Percentiles rank a stretch among this genome's conserved stretches.
Conservation (phyloP, 2,888 invertebrate species). For the Melinaea marsaeus region DNA sequence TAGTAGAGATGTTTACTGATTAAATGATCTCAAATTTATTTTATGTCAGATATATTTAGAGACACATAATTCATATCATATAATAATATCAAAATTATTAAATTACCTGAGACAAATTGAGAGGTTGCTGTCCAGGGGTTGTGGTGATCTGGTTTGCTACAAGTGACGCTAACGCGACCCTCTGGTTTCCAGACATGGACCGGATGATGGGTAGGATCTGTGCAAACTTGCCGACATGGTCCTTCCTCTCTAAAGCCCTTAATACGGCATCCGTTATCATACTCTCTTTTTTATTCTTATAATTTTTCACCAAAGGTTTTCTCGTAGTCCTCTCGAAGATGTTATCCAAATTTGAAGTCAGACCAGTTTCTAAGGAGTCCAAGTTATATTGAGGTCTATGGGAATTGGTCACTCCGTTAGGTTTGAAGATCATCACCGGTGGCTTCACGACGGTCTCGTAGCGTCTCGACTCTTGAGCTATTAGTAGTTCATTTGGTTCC, state of each 20-base stretch:
- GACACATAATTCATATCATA: too few species aligned
- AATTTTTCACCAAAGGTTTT: constrained; percentile 47
- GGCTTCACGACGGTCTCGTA: constrained; percentile 62
- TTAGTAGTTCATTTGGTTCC: constrained; percentile 65
- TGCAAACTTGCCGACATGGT: constrained; percentile 78
- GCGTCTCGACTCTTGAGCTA: constrained; percentile 67
- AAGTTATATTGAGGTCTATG: constrained; percentile 69
- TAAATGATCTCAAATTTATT: too few species aligned
- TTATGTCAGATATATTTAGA: too few species aligned
- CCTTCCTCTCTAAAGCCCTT: constrained; percentile 77
- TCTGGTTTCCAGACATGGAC: constrained; percentile 80
- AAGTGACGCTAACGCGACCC: constrained; percentile 79
- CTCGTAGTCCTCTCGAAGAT: constrained; percentile 44
- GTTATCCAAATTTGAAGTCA: constrained; percentile 49
- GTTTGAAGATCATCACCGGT: constrained; percentile 55
- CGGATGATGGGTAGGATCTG: constrained; percentile 81
- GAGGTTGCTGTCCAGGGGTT: constrained; percentile 69
- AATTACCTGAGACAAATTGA: constrained; percentile 77
- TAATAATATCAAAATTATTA: background rate
- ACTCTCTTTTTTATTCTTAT: constrained; percentile 62
- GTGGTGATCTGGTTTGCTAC: constrained; percentile 80
- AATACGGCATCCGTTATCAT: constrained; percentile 74
- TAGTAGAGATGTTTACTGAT: background rate
- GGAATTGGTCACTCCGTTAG: constrained; percentile 63
- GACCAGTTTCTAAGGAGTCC: constrained; percentile 57